Evolutionary conservation across 2,113 vertebrate species (phyloP).

Genomic region (Speoplatyrhinus poulsoni): DNA sequence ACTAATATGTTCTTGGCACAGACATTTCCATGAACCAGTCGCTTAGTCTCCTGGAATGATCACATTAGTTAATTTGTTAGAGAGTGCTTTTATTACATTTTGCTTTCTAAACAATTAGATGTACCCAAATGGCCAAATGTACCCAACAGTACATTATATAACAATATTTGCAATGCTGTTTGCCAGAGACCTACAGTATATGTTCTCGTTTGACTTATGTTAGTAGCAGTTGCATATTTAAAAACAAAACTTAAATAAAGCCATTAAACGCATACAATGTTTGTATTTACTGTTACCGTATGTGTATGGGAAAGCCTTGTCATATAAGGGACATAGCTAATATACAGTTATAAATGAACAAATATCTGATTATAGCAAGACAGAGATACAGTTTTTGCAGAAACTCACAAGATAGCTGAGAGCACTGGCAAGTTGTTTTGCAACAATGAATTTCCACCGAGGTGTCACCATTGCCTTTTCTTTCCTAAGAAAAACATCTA

Average conservation of each 20-base stretch:
- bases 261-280: neutral
- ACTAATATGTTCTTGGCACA: constrained; percentile 92
- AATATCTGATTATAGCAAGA: neutral
- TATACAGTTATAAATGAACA: neutral
- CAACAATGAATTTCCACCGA: constrained; percentile 89
- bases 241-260: neutral
- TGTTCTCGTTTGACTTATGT: too few species aligned
- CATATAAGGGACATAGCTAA: too few species aligned
- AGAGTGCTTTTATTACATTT: neutral
- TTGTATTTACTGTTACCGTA: neutral
- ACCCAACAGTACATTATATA: too few species aligned
- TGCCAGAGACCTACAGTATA: too few species aligned
- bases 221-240: too few species aligned
- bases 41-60: constrained; percentile 84
- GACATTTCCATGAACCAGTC: constrained; percentile 88
- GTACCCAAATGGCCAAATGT: too few species aligned
- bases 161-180: too few species aligned
- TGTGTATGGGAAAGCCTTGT: too few species aligned
- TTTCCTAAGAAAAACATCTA: constrained; percentile 87
- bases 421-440: constrained; percentile 89
- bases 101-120: too few species aligned
- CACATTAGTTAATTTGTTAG: neutral
- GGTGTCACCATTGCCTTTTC: constrained; percentile 77
- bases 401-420: constrained; percentile 89
- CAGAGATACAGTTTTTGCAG: neutral